Conservation (phyloP, 2,113 vertebrate genomes). For the Drymodes brunneopygia region DNA sequence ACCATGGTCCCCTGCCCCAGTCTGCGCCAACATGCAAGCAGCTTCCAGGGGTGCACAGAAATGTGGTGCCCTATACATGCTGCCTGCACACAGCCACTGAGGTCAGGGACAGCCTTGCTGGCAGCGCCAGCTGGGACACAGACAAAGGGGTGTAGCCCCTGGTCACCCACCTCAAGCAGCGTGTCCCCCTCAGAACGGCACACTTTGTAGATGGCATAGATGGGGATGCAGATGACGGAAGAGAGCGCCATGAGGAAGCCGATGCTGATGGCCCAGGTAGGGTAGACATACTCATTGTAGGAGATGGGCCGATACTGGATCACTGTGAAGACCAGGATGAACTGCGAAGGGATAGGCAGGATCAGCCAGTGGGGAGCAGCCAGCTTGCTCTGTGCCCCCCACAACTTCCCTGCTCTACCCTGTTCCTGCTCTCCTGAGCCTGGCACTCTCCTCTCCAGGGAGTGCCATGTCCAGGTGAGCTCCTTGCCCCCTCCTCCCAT, state of each 20-base stretch:
- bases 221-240: slow-evolving; percentile 93
- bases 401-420: rapidly evolving
- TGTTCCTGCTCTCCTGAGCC: background rate
- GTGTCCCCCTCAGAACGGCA: slow-evolving; percentile 86
- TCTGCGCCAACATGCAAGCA: background rate
- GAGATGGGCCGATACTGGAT: slow-evolving; percentile 97
- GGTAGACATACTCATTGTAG: slow-evolving; percentile 92
- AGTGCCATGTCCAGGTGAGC: background rate
- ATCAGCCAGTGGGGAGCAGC: background rate
- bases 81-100: background rate
- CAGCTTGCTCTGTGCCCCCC: background rate
- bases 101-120: background rate
- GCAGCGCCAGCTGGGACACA: background rate
- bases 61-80: background rate
- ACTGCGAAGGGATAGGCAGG: slow-evolving; percentile 70
- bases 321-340: slow-evolving; percentile 96
- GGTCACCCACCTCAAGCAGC: slow-evolving; percentile 83
- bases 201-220: slow-evolving; percentile 89
- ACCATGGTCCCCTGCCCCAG: background rate
- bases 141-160: background rate
- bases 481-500: background rate
- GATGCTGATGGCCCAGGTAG: slow-evolving; percentile 88
- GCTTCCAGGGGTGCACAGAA: background rate
- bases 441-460: background rate
- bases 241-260: slow-evolving; percentile 95